Evolutionary conservation across 2,888 invertebrate species (phyloP).

Genomic region (Cecidostiba fungosa): DNA sequence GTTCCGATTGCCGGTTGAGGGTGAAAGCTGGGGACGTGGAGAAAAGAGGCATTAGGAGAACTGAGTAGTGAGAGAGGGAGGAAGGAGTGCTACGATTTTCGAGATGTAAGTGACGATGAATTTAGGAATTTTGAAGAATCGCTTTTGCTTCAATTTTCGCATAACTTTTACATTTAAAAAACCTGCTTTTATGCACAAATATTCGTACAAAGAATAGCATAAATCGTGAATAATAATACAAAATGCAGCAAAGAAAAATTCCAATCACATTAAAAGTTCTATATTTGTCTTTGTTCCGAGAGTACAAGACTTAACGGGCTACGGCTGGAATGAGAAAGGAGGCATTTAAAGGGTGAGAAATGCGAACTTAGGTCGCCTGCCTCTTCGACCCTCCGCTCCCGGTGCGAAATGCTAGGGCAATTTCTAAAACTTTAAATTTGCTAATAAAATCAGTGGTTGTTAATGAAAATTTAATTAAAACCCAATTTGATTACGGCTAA

Average conservation of each 20-base stretch:
- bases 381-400: conserved; percentile 1
- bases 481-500: conserved; percentile 52
- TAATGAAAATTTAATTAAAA: conserved; percentile 63
- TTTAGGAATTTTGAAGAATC: background rate
- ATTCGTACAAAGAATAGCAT: conserved; percentile 22
- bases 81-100: background rate
- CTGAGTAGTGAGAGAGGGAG: background rate
- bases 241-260: background rate
- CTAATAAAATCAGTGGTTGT: conserved; percentile 61
- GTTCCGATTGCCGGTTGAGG: conserved; percentile 47
- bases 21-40: background rate
- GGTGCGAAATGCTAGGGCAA: conserved; percentile 41
- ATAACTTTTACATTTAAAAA: background rate
- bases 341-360: conserved; percentile 54
- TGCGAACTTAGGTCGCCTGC: conserved; percentile 36
- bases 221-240: no score
- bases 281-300: conserved; percentile 42
- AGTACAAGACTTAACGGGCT: conserved; percentile 18
- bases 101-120: background rate
- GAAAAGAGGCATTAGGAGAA: conserved; percentile 36
- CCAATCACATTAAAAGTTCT: conserved; percentile 13
- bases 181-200: background rate
- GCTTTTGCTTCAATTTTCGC: no score
- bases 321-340: conserved; percentile 44
- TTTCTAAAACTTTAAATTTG: conserved; percentile 60